A percentile compares a stretch with the other conserved stretches of the same genome.
These are phyloP conservation scores for Halichondria panicea DNA, from an alignment of 37 sponge, comb jelly and placozoan genomes.

Conservation along the genomic window DNA sequence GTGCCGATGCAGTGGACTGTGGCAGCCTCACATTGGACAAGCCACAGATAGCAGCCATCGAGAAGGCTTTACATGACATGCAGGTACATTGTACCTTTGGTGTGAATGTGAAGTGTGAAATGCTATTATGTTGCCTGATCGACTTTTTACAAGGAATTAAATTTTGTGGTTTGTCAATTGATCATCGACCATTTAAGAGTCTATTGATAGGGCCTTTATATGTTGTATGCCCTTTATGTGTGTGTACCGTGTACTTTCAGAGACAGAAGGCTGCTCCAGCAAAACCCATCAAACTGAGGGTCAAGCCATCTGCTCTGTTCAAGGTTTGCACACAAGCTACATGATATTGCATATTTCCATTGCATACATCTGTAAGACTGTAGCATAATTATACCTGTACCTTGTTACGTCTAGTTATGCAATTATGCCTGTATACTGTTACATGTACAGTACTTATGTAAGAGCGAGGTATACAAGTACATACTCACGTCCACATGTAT, in stretches of 20 bases:
- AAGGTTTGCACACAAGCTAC: conserved; percentile 15
- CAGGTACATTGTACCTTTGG: conserved; percentile 17
- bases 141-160: not conserved
- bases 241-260: not conserved
- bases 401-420: too few relatives aligned
- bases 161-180: not conserved
- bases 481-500: too few relatives aligned
- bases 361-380: not conserved
- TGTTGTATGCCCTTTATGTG: too few relatives aligned
- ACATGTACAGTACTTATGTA: too few relatives aligned
- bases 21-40: conserved; percentile 67
- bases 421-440: too few relatives aligned
- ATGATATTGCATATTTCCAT: not conserved
- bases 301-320: conserved; percentile 46
- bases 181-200: not conserved
- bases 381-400: too few relatives aligned
- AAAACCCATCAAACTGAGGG: conserved; percentile 28
- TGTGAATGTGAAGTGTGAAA: not conserved
- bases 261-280: not conserved
- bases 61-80: conserved; percentile 37
- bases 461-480: too few relatives aligned
- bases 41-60: conserved; percentile 57
- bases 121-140: not conserved
- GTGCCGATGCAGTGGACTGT: conserved; percentile 55
- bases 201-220: not conserved